Percentiles rank a stretch among this genome's conserved stretches.
Evolutionary conservation across 1,140 invertebrate genomes (phyloP).

Genomic region (Condylostylus longicornis): DNA sequence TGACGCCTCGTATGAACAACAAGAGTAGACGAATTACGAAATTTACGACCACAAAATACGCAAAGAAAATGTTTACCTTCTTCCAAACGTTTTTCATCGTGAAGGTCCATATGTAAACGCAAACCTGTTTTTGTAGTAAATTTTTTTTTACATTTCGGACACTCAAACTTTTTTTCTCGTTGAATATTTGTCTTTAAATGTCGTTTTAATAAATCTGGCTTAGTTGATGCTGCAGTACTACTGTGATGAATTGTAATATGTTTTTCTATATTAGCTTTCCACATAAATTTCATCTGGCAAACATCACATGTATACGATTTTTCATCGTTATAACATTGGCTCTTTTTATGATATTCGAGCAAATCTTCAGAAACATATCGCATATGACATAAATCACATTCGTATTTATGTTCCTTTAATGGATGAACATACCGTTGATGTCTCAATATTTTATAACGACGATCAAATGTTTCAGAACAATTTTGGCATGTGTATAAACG

Average conservation of each 20-base stretch:
- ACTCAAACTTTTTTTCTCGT: no score
- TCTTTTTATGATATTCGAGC: slow-evolving; percentile 16
- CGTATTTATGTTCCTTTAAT: slow-evolving; percentile 16
- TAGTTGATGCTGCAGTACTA: slow-evolving; percentile 20
- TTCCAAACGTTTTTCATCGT: no score
- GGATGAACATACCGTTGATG: slow-evolving; percentile 26
- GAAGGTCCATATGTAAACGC: no score
- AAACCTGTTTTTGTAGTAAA: no score
- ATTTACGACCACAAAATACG: no score
- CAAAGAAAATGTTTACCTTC: no score
- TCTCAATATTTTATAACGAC: slow-evolving; percentile 21
- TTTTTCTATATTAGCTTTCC: slow-evolving; percentile 35
- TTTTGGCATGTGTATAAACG: slow-evolving; percentile 35
- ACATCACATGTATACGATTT: slow-evolving; percentile 30
- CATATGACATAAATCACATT: slow-evolving; percentile 21
- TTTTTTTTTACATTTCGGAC: no score
- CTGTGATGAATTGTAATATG: slow-evolving; percentile 33
- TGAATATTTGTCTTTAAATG: no score
- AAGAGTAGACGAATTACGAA: no score
- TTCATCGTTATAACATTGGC: slow-evolving; percentile 18
- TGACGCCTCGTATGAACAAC: slow-evolving; percentile 2
- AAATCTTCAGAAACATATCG: slow-evolving; percentile 21
- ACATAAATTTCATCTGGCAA: slow-evolving; percentile 35
- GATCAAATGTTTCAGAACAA: slow-evolving; percentile 32
- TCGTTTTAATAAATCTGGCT: no score